Base-by-base conservation (phyloP, 2,888 invertebrate species). In the Drosophila meridiana region DNA sequence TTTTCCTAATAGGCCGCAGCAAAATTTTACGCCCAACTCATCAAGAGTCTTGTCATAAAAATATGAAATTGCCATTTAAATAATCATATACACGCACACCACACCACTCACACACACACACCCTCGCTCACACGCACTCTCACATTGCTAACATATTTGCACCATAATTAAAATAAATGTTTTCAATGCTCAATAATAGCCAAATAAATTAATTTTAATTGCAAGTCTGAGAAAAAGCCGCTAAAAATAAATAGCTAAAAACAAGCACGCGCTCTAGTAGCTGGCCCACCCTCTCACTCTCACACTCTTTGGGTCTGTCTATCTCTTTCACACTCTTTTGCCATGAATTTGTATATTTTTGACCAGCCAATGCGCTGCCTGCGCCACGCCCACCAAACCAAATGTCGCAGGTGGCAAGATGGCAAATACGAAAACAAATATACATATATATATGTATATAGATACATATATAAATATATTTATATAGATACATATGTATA, bases 131-230 rank as follows among this genome's bases (percentile, higher is more conserved):
- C 57, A 13, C 32, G 40, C 47, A 28, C 59, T 40, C 14, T 13
- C 47, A 32, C 45, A 28, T n/a, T 48, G 32, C 7, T 26, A 67
- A 40, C 55, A 62, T 56, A 82, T 82, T 84, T 65, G 58, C 45
- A 57, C 43, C 68, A 77, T 87, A 89, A 89, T 87, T 87, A 87
- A 85, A 87, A 87, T 85, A 89, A 88, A 87, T 82, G 88, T 72
- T 78, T 78, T 81, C 79, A 78, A 86, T 88, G 83, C 84, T 77
- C 80, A 89, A 90, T 90, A 88, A 88, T 84, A 83, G 82, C 73
- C 87, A 82, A 89, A 88, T 88, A 90, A 88, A 88, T 90, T 80
- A 73, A 87, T 83, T 87, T 90, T 88, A 89, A 88, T 83, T 88
- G 79, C 83, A 66, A 71, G 63, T 59, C 61, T 38, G 74, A 58